Conservation (phyloP, 53 echinoderm and acorn worm genomes). For the Apostichopus leukothele region DNA sequence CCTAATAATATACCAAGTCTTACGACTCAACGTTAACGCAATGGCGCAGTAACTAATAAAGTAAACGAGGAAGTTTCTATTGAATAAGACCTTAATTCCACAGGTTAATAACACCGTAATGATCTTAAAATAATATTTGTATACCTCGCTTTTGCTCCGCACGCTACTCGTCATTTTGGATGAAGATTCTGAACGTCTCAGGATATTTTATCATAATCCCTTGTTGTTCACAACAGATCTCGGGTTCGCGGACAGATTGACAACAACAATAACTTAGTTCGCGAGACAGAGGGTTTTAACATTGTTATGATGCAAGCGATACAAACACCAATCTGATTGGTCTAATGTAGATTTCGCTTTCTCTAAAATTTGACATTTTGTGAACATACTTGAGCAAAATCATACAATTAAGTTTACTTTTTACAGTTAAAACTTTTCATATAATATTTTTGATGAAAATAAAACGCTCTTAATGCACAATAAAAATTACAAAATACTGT, state of each 20-base stretch:
- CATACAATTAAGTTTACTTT: too few relatives aligned
- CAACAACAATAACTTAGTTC: constrained; percentile 20
- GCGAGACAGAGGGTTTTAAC: constrained; percentile 37
- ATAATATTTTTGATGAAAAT: too few relatives aligned
- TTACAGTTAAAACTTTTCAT: too few relatives aligned
- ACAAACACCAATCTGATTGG: not conserved
- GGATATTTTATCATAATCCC: constrained; percentile 25
- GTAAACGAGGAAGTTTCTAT: constrained; percentile 18
- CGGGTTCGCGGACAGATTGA: constrained; percentile 9
- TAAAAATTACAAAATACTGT: too few relatives aligned
- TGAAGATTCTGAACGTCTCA: not conserved
- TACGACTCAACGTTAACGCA: not conserved
- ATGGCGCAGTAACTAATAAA: constrained; percentile 12
- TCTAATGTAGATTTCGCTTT: not conserved
- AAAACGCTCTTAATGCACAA: too few relatives aligned
- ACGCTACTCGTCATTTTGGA: constrained; percentile 77
- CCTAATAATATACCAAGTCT: not conserved
- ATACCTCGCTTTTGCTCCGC: constrained; percentile 87
- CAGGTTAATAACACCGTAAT: not conserved
- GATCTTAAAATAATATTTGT: constrained; percentile 15
- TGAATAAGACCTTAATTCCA: not conserved
- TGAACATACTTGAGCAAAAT: too few relatives aligned
- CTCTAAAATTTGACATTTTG: not conserved
- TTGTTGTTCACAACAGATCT: constrained; percentile 21
- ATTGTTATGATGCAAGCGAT: not conserved